Base-by-base conservation (phyloP, 2,113 vertebrate genomes). In the Philantomba maxwellii region DNA sequence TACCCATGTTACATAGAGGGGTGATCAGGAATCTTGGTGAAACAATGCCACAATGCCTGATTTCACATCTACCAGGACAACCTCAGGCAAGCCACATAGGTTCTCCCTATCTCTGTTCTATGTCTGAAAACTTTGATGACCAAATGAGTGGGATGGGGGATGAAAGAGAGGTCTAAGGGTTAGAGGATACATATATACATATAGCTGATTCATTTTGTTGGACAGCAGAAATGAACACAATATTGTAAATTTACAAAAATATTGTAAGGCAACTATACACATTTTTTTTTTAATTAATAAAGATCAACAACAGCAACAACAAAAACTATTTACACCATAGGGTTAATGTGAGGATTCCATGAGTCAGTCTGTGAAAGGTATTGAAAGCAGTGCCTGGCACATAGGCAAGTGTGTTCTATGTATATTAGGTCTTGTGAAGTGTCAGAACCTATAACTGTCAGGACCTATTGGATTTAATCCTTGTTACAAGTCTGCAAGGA, bases 11-110 rank as follows among this genome's bases (percentile, higher is more conserved):
- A 7, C 51, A 28, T 4, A n/a, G 4, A 23, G 6, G 19, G 6
- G 26, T 66, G 6, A 93, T 23, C 6, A 6, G 26, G 4, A 36
- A 28, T 1, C 2, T 8, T 75, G 55, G 2, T 2, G 0, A 16
- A 4, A 53, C 8, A 82, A 0, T 14, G 16, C 15, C 0, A 55
- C 14, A 5, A 84, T 12, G 6, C 13, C 43, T 43, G 4, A 3
- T 43, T 57, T 25, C 43, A 30, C 55, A 5, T 28, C 5, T 45
- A 25, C 43, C 9, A 36, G 2, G 39, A 33, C 10, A 58, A 5
- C 33, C 9, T 39, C 5, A 45, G 25, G 26, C 1, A 80, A 77
- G 47, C 45, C 11, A 60, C 16, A 70, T 3, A 43, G 3, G 45
- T 45, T 73, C 23, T n/a, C 1, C 13, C 4, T 39, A 2, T n/a